Percentiles rank a stretch among this genome's conserved stretches.
Evolutionary conservation across 1,140 invertebrate species (phyloP).

Genomic region (Drosophila pseudoananassae): DNA sequence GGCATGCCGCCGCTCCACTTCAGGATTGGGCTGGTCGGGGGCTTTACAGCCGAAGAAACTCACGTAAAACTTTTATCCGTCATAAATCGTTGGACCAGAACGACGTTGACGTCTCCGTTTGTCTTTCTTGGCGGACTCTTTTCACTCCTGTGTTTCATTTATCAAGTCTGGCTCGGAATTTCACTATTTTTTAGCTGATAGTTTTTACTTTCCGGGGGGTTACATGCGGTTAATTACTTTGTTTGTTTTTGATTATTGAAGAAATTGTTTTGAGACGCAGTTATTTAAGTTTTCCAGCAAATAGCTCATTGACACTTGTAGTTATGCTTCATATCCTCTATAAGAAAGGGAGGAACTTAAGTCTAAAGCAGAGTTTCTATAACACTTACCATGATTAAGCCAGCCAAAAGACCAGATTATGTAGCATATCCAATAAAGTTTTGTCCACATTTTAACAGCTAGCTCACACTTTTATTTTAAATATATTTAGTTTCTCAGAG

Average conservation of each 20-base stretch:
- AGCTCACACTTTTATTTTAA: background rate
- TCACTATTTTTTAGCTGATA: conserved; percentile 65
- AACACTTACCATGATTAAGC: conserved; percentile 49
- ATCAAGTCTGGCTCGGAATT: conserved; percentile 62
- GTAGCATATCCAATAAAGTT: conserved; percentile 39
- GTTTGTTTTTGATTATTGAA: conserved; percentile 65
- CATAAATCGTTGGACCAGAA: conserved; percentile 81
- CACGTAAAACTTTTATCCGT: conserved; percentile 75
- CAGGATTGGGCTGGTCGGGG: conserved; percentile 8
- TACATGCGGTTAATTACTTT: conserved; percentile 75
- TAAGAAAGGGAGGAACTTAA: background rate
- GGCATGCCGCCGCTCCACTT: conserved; percentile 19
- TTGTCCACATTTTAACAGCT: conserved; percentile 59
- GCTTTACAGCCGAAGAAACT: conserved; percentile 41
- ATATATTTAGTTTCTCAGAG: conserved; percentile 38
- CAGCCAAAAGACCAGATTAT: conserved; percentile 43
- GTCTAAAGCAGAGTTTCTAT: background rate
- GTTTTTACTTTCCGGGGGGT: conserved; percentile 52
- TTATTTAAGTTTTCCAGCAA: conserved; percentile 21
- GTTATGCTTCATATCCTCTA: background rate
- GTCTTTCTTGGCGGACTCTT: conserved; percentile 38
- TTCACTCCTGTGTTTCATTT: conserved; percentile 41
- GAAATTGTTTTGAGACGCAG: conserved; percentile 10
- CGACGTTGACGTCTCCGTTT: conserved; percentile 58
- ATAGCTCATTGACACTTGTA: background rate